phyloP scores from a whole-genome alignment of 2,888 invertebrate genomes.

The Caradrina clavipalpis region DNA sequence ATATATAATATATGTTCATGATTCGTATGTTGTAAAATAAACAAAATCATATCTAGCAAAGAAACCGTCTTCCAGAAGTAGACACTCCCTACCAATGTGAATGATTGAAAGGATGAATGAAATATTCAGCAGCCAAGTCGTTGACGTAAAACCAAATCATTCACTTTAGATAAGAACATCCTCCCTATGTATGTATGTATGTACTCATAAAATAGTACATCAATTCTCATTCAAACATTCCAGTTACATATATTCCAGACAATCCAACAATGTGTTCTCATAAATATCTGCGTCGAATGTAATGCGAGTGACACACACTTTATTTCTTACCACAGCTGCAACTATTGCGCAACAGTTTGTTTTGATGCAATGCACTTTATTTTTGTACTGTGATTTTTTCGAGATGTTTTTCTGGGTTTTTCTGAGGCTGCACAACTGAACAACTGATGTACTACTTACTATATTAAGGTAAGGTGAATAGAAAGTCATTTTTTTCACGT shows the following conservation, averaged over 20 bases:
- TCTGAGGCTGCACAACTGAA: too few species aligned
- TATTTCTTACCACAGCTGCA: conserved; percentile 45
- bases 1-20: too few species aligned
- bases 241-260: conserved; percentile 6
- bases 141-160: background rate
- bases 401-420: background rate
- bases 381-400: background rate
- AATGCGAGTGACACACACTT: conserved; percentile 55
- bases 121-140: background rate
- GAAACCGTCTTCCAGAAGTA: background rate
- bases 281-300: conserved; percentile 42
- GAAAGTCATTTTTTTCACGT: too few species aligned
- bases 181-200: background rate
- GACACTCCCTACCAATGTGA: background rate
- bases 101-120: conserved; percentile 11
- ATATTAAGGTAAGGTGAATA: too few species aligned
- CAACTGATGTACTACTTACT: too few species aligned
- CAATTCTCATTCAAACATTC: conserved; percentile 37
- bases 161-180: background rate
- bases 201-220: background rate
- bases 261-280: conserved; percentile 23
- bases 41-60: background rate
- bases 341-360: conserved; percentile 34
- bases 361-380: conserved; percentile 42
- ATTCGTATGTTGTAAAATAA: too few species aligned